Conservation (phyloP, 2,113 vertebrate genomes). For the Todiramphus saurophagus region DNA sequence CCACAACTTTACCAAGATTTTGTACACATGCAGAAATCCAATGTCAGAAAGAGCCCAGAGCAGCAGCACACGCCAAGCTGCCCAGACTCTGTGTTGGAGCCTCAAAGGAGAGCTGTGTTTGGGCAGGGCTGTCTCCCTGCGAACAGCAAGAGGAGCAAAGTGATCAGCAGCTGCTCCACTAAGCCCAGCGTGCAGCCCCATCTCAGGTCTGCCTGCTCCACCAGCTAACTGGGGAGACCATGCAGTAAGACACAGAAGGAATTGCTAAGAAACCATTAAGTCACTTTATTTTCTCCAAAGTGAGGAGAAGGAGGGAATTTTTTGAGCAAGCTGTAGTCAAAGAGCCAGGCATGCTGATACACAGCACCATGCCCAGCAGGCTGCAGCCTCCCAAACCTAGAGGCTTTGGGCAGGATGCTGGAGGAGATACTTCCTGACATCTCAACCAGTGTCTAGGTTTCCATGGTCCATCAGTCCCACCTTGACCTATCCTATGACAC, state of each 20-base stretch:
- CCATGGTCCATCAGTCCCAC: neutral
- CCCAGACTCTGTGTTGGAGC: neutral
- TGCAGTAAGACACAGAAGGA: neutral
- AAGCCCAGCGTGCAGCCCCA: neutral
- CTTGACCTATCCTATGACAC: neutral
- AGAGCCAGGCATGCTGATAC: rapidly evolving
- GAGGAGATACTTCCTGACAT: neutral
- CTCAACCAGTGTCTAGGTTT: neutral
- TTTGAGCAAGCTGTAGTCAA: neutral
- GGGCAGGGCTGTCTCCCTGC: neutral
- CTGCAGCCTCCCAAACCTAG: neutral
- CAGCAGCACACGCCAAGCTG: rapidly evolving
- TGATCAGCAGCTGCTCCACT: neutral
- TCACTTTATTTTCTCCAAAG: neutral
- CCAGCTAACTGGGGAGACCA: neutral
- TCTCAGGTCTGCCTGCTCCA: neutral
- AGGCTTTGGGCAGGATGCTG: neutral
- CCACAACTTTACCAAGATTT: neutral
- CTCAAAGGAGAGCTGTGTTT: neutral
- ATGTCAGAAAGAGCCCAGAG: neutral
- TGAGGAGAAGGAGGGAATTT: neutral
- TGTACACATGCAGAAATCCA: rapidly evolving
- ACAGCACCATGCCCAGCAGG: neutral
- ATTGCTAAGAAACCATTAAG: neutral
- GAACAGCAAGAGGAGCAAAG: neutral